Conservation (phyloP, 2,888 invertebrate species). For the Dasypogon diadema region DNA sequence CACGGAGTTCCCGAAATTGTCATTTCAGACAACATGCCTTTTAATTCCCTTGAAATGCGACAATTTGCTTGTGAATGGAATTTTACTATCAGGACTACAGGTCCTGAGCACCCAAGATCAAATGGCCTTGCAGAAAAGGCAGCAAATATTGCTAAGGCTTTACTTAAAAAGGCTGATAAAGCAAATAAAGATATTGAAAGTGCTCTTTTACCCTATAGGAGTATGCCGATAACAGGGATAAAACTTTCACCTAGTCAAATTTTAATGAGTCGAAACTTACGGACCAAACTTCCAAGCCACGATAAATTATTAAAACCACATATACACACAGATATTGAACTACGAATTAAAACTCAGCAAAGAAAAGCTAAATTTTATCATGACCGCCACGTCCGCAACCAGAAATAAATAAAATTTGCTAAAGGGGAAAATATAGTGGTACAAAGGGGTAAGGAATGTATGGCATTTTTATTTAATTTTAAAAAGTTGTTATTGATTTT, state of each 20-base stretch:
- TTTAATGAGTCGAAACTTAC: not conserved
- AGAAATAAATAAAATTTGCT: not conserved
- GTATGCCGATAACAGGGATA: not conserved
- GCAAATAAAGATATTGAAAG: constrained; percentile 1
- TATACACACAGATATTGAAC: not conserved
- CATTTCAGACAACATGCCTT: constrained; percentile 39
- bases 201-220: constrained; percentile 8
- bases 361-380: not conserved
- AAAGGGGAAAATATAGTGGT: not conserved
- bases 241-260: not conserved
- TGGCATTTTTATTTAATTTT: too few species aligned
- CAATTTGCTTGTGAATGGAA: constrained; percentile 57
- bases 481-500: too few species aligned
- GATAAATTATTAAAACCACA: not conserved
- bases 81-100: constrained; percentile 56
- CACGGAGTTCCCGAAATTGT: too few species aligned
- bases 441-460: not conserved
- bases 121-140: constrained; percentile 56
- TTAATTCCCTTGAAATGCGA: constrained; percentile 56
- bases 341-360: not conserved
- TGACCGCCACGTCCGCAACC: not conserved
- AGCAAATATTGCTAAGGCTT: not conserved
- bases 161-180: not conserved
- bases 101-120: constrained; percentile 58
- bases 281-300: not conserved